Percentiles rank a stretch among this genome's conserved stretches.
Conservation (phyloP, 2,797 vertebrate species). For the Molossus alvarezi region DNA sequence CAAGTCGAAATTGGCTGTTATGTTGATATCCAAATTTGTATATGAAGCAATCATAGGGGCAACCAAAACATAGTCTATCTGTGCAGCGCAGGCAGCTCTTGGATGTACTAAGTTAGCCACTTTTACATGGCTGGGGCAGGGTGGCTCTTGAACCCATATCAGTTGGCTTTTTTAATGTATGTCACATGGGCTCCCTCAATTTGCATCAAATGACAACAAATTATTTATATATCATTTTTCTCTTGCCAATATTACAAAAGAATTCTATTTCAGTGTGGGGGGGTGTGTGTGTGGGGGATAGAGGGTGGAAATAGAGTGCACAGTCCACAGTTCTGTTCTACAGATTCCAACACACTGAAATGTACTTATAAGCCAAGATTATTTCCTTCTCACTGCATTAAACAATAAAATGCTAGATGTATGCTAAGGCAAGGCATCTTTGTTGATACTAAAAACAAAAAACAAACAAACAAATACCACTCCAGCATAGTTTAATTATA, state of each 20-base stretch:
- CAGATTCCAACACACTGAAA: neutral
- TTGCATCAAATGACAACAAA: neutral
- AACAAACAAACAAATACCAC: neutral
- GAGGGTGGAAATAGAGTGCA: neutral
- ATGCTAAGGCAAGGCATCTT: neutral
- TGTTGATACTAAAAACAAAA: neutral
- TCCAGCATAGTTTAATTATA: neutral
- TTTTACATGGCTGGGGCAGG: neutral
- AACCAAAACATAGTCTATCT: neutral
- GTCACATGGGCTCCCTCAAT: neutral
- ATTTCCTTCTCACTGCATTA: neutral
- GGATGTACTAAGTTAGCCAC: neutral
- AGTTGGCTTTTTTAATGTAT: slow-evolving; percentile 15
- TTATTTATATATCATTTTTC: slow-evolving; percentile 46
- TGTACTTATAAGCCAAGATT: neutral
- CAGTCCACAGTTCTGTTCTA: slow-evolving; percentile 12
- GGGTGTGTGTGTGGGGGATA: neutral
- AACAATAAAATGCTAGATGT: neutral
- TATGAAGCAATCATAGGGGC: neutral
- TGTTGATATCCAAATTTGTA: slow-evolving; percentile 15
- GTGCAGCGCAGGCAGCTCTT: neutral
- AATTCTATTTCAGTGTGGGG: neutral
- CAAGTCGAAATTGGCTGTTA: neutral
- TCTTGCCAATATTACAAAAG: neutral
- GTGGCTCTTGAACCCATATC: neutral